Base-by-base conservation (phyloP, 2,888 invertebrate species). In the Trichopria drosophilae region DNA sequence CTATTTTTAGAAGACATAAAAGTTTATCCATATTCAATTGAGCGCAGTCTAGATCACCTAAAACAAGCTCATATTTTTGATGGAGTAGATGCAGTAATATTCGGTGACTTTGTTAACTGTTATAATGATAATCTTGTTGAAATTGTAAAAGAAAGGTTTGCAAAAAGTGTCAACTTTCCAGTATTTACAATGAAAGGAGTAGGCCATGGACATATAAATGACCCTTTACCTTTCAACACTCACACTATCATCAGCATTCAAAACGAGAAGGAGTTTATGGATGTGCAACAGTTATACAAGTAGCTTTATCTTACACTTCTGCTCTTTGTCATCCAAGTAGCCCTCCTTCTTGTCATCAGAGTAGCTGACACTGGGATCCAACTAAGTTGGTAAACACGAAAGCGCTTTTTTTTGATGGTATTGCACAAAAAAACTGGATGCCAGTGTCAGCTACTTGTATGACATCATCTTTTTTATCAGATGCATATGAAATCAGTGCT, bases 131-230 rank as follows among this genome's bases (percentile, higher is more conserved):
- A 40, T 15, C 40, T 40, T 40, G 40, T 40, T 40, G 40, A 40
- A 40, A 28, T 40, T 40, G 40, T 40, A 40, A 40, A 40, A 37
- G 37, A 37, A 39, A 39, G 39, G 24, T 41, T 41, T 41, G 41
- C 41, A 28, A 28, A 26, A 15, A 31, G 20, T 42, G 19, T 42
- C 15, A 42, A 20, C 18, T 18, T 42, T 31, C 42, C 42, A 6
- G 42, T 42, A 20, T 42, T 41, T 41, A 41, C 28, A 29, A 41
- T 40, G 40, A 40, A 40, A 40, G 40, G 40, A 15, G 40, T 40
- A 40, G 40, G 40, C 24, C 40, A 40, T 40, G 40, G 40, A 26
- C 40, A 40, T 40, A 40, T 18, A 40, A 40, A 40, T 26, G 40
- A 40, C 26, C 40, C 40, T 40, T 40, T 40, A 26, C 40, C 40